These are phyloP conservation scores for Zaprionus lineosus DNA, from an alignment of 2,888 invertebrate genomes.

Conservation along the genomic window DNA sequence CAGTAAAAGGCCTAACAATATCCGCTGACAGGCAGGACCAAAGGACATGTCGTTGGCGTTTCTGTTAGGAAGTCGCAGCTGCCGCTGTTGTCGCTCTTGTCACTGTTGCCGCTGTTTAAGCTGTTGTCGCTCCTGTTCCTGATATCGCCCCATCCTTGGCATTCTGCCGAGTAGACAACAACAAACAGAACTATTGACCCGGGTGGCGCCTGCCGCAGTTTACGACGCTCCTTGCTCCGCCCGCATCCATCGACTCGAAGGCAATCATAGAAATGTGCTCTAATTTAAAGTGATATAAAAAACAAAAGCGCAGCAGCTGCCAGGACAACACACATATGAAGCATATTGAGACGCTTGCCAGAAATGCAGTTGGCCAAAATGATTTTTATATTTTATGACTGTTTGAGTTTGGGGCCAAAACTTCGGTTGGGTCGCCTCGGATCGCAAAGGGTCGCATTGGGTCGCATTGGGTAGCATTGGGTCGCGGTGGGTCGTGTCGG, in stretches of 20 bases:
- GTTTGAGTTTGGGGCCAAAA: slow-evolving; percentile 56
- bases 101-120: neutral
- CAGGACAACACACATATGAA: slow-evolving; percentile 49
- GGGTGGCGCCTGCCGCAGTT: slow-evolving; percentile 71
- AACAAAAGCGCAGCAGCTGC: slow-evolving; percentile 58
- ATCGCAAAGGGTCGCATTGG: slow-evolving; percentile 14
- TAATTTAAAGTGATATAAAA: slow-evolving; percentile 70
- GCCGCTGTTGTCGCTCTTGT: slow-evolving; percentile 28
- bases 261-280: slow-evolving; percentile 77
- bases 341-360: slow-evolving; percentile 50
- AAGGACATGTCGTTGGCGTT: slow-evolving; percentile 26
- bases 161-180: slow-evolving; percentile 72
- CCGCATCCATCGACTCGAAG: slow-evolving; percentile 45
- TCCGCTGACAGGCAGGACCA: slow-evolving; percentile 23
- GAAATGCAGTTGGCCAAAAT: slow-evolving; percentile 68
- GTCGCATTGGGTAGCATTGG: slow-evolving; percentile 13
- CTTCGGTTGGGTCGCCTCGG: slow-evolving; percentile 19
- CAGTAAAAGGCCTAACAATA: slow-evolving; percentile 39
- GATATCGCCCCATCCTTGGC: slow-evolving; percentile 45
- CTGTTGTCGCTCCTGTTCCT: slow-evolving; percentile 22
- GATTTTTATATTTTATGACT: slow-evolving; percentile 63
- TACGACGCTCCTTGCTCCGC: no score
- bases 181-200: slow-evolving; percentile 72
- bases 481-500: neutral
- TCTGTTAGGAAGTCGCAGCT: slow-evolving; percentile 34